phyloP scores from a whole-genome alignment of 1,140 invertebrate genomes.

The Macrotrachela quadricornifera region DNA sequence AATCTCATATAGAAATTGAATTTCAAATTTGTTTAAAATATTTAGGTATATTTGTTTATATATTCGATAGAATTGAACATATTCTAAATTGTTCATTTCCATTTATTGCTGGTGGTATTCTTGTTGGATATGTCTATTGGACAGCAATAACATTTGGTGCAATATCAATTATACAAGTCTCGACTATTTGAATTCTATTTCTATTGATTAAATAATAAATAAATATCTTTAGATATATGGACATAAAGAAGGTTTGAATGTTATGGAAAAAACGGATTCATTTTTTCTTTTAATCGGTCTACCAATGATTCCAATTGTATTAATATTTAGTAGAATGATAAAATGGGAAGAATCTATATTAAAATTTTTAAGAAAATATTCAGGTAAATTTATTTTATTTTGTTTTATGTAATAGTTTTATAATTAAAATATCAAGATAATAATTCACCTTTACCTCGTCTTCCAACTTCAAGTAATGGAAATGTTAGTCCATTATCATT shows the following conservation, averaged over 20 bases:
- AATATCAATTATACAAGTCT: slow-evolving; percentile 84
- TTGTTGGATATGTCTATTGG: slow-evolving; percentile 83
- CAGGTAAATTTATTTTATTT: slow-evolving; percentile 28
- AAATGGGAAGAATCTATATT: slow-evolving; percentile 82
- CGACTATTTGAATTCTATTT: too few species aligned
- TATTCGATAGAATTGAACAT: slow-evolving; percentile 63
- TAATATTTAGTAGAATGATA: slow-evolving; percentile 52
- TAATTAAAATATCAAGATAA: too few species aligned
- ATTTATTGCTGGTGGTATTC: slow-evolving; percentile 62
- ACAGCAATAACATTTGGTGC: slow-evolving; percentile 86
- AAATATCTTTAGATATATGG: too few species aligned
- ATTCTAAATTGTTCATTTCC: slow-evolving; percentile 76
- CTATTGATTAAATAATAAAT: too few species aligned
- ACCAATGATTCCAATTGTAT: slow-evolving; percentile 69
- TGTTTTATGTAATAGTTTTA: slow-evolving; percentile 21
- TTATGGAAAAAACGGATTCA: slow-evolving; percentile 83
- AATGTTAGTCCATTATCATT: slow-evolving; percentile 71
- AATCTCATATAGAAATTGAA: slow-evolving; percentile 86
- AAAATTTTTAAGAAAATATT: slow-evolving; percentile 34
- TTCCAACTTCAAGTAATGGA: too few species aligned
- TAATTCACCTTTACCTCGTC: too few species aligned
- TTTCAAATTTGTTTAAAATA: slow-evolving; percentile 79
- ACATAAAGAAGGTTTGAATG: slow-evolving; percentile 63
- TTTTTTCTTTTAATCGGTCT: slow-evolving; percentile 66
- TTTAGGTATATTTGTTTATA: slow-evolving; percentile 35